phyloP scores from a whole-genome alignment of 2,113 vertebrate genomes.

The Cynopterus brachyotis region DNA sequence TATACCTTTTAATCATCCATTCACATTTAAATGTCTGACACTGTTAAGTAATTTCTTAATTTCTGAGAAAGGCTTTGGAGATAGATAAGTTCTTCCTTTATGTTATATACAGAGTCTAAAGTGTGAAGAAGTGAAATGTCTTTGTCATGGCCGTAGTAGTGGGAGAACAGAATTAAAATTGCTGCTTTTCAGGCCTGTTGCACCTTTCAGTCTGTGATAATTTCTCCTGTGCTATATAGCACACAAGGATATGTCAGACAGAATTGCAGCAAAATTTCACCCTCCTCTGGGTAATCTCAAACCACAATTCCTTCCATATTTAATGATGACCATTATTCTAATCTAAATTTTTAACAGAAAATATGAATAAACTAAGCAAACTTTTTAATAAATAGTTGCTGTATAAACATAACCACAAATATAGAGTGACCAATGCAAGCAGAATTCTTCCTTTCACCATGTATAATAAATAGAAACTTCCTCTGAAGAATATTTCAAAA shows the following conservation, averaged over 20 bases:
- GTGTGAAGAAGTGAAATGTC: neutral
- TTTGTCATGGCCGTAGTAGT: neutral
- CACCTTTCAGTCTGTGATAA: neutral
- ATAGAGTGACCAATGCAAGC: neutral
- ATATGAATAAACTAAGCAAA: neutral
- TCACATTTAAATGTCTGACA: neutral
- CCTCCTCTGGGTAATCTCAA: neutral
- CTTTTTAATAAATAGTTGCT: neutral
- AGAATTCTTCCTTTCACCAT: neutral
- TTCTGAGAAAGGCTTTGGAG: neutral
- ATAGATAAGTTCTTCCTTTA: neutral
- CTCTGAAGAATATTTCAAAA: conserved; percentile 48
- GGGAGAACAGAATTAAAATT: rapidly evolving
- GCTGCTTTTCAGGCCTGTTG: neutral
- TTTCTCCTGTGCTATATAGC: neutral
- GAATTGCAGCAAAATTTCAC: neutral
- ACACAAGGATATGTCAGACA: neutral
- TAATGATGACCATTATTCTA: neutral
- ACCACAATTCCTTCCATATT: neutral
- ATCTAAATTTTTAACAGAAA: neutral
- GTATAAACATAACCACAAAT: neutral
- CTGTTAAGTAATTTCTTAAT: neutral
- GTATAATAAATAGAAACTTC: conserved; percentile 46
- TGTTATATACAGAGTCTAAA: neutral
- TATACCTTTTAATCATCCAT: neutral